phyloP scores from a whole-genome alignment of 1,140 invertebrate species.

The Leptonema lineaticorne region DNA sequence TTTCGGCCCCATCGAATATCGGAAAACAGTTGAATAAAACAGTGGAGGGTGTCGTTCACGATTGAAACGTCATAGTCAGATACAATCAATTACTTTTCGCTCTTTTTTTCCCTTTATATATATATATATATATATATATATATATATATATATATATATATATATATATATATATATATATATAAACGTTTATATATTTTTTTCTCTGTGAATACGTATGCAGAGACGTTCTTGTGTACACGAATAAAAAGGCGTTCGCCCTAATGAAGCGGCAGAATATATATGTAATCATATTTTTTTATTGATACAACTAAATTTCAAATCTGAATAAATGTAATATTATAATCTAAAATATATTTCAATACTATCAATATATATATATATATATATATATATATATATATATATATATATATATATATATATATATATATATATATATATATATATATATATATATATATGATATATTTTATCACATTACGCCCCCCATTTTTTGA shows the following conservation, averaged over 20 bases:
- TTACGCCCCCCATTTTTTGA: too few relatives aligned
- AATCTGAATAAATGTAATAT: too few relatives aligned
- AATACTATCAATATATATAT: too few relatives aligned
- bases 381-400: too few relatives aligned
- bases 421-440: too few relatives aligned
- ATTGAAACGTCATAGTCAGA: conserved; percentile 1
- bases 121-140: not conserved
- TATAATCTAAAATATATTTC: too few relatives aligned
- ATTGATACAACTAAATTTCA: too few relatives aligned
- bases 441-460: too few relatives aligned
- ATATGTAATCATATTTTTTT: too few relatives aligned
- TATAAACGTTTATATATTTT: not conserved
- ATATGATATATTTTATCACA: too few relatives aligned
- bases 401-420: too few relatives aligned
- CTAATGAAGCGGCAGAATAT: too few relatives aligned
- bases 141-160: not conserved
- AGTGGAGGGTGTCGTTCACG: not conserved
- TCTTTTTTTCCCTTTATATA: not conserved
- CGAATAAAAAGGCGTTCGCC: not conserved
- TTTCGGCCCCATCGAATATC: conserved; percentile 9
- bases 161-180: not conserved
- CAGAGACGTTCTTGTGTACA: not conserved
- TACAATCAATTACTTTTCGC: not conserved
- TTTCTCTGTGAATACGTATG: not conserved
- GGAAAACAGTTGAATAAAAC: conserved; percentile 16